A percentile compares a stretch with the other conserved stretches of the same genome.
Conservation (phyloP, 2,113 vertebrate genomes). For the Mirounga angustirostris region DNA sequence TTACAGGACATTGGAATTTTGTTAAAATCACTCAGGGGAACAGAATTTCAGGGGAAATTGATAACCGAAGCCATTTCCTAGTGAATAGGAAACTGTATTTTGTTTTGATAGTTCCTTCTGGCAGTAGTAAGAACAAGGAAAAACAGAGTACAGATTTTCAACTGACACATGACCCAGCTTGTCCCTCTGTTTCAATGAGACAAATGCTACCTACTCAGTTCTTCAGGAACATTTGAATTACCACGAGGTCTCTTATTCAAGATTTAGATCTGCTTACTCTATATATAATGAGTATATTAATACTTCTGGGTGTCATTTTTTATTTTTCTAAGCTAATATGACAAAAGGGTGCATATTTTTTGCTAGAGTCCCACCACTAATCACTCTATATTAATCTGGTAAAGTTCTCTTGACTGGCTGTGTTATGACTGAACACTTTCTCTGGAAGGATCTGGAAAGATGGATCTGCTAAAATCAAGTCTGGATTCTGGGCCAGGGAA, state of each 20-base stretch:
- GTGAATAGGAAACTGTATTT: slow-evolving; percentile 36
- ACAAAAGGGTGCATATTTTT: background rate
- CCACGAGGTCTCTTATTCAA: background rate
- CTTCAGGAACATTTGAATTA: background rate
- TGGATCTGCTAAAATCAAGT: background rate
- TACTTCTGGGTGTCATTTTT: background rate
- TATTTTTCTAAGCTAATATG: slow-evolving; percentile 41
- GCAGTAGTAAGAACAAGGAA: background rate
- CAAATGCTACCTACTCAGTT: background rate
- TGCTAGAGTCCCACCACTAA: background rate
- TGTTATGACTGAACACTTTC: background rate
- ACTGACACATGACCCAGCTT: background rate
- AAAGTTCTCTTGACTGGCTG: background rate
- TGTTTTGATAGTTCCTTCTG: slow-evolving; percentile 52
- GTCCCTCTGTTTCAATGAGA: background rate
- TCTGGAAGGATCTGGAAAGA: background rate
- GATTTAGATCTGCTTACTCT: background rate
- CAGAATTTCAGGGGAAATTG: slow-evolving; percentile 31
- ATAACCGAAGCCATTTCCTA: background rate
- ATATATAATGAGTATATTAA: background rate
- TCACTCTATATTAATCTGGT: background rate
- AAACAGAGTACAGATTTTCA: background rate
- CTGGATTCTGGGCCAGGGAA: background rate
- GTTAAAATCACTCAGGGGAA: background rate
- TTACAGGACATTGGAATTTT: background rate